These are phyloP conservation scores for Drosophila sulfurigaster DNA, from an alignment of 1,140 invertebrate species.

Conservation along the genomic window DNA sequence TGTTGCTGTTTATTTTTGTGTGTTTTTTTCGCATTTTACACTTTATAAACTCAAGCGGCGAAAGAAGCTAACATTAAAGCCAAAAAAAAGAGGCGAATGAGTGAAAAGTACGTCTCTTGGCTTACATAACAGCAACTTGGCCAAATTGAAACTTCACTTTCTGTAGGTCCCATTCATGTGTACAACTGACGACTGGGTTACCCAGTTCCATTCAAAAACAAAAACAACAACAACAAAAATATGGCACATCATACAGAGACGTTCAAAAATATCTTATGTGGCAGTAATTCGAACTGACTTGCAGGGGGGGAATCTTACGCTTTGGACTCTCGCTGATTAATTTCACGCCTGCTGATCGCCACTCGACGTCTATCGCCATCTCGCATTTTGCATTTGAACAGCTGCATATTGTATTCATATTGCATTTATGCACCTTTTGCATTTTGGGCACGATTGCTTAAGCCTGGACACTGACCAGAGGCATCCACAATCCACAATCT, in stretches of 20 bases:
- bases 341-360: conserved; percentile 71
- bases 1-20: conserved; percentile 47
- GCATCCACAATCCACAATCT: conserved; percentile 52
- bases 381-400: conserved; percentile 59
- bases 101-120: conserved; percentile 48
- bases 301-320: conserved; percentile 19
- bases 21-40: conserved; percentile 40
- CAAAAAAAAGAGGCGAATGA: conserved; percentile 21
- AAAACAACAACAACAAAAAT: conserved; percentile 6
- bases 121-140: conserved; percentile 64
- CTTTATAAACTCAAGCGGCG: conserved; percentile 3
- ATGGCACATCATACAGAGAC: conserved; percentile 61
- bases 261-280: conserved; percentile 24
- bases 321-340: conserved; percentile 57
- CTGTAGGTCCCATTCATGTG: conserved; percentile 21
- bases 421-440: conserved; percentile 28
- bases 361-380: conserved; percentile 42
- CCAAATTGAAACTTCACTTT: conserved; percentile 69
- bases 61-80: conserved; percentile 43
- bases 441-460: conserved; percentile 51
- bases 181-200: conserved; percentile 62
- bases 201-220: conserved; percentile 67
- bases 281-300: conserved; percentile 71
- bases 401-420: conserved; percentile 60
- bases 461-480: conserved; percentile 52